Conservation (phyloP, 2,888 invertebrate genomes). For the Hylaea fasciaria region DNA sequence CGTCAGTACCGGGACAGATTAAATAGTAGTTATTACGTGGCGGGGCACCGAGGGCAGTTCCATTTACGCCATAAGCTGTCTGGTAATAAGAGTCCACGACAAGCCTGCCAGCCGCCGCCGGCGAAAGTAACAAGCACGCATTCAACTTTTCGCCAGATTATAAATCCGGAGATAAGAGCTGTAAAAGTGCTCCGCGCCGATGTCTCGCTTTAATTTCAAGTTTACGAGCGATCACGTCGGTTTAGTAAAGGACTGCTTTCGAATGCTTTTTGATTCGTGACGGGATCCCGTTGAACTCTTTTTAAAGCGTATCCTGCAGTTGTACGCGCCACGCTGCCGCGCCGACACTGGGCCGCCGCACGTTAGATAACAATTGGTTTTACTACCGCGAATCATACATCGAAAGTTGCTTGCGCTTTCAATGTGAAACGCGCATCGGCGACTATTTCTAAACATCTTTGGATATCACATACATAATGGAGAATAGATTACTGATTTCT, state of each 20-base stretch:
- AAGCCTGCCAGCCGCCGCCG: constrained; percentile 12
- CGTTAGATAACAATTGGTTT: constrained; percentile 38
- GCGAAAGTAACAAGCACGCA: constrained; percentile 57
- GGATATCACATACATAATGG: constrained; percentile 29
- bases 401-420: constrained; percentile 58
- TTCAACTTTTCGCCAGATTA: constrained; percentile 57
- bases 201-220: constrained; percentile 25
- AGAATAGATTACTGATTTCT: constrained; percentile 30
- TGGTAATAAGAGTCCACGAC: too few species aligned
- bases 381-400: constrained; percentile 40
- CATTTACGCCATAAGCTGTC: too few species aligned
- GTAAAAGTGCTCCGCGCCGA: constrained; percentile 47
- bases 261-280: constrained; percentile 5
- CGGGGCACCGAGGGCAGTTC: too few species aligned
- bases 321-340: constrained; percentile 41
- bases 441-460: constrained; percentile 20
- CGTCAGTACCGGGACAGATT: too few species aligned
- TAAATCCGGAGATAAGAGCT: constrained; percentile 57
- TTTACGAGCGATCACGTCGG: constrained; percentile 17
- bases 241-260: constrained; percentile 15
- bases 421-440: constrained; percentile 24
- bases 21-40: too few species aligned
- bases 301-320: constrained; percentile 1
- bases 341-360: neutral
- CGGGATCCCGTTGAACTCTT: constrained; percentile 10